These are phyloP conservation scores for Pangasius macronema DNA, from an alignment of 2,797 vertebrate genomes.

Conservation along the genomic window DNA sequence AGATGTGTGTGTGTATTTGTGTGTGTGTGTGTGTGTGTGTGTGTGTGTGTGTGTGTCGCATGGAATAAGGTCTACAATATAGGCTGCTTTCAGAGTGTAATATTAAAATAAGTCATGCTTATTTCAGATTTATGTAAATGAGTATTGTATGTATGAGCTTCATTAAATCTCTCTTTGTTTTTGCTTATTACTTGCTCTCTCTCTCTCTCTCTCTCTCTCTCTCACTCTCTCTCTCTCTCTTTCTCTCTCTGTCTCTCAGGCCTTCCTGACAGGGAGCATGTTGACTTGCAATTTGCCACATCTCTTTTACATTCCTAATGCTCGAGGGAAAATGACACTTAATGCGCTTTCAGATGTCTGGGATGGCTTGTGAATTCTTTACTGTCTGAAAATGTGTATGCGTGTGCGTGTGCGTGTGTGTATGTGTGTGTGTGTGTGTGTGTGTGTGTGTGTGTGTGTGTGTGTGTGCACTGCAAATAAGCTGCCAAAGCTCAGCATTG, in stretches of 20 bases:
- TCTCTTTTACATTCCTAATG: constrained; percentile 64
- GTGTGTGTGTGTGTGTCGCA: neutral
- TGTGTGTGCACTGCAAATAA: constrained; percentile 35
- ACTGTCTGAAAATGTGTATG: constrained; percentile 47
- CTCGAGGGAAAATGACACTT: constrained; percentile 66
- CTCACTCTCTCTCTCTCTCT: neutral
- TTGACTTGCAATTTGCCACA: constrained; percentile 58
- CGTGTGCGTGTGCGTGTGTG: constrained; percentile 41
- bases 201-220: neutral
- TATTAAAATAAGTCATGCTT: neutral
- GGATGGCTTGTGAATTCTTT: constrained; percentile 65
- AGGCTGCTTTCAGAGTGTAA: constrained; percentile 3
- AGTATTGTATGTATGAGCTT: neutral
- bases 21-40: neutral
- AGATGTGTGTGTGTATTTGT: neutral
- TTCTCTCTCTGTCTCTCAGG: neutral
- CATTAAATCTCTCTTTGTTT: constrained; percentile 33
- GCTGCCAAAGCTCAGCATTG: constrained; percentile 59
- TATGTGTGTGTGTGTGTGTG: constrained; percentile 28
- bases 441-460: too few relatives aligned
- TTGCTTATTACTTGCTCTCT: neutral
- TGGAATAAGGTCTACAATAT: constrained; percentile 5
- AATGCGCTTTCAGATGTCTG: constrained; percentile 68
- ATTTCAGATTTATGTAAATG: constrained; percentile 16
- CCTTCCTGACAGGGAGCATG: constrained; percentile 58